phyloP scores from a whole-genome alignment of 2,797 vertebrate genomes.

The Enoplosus armatus region DNA sequence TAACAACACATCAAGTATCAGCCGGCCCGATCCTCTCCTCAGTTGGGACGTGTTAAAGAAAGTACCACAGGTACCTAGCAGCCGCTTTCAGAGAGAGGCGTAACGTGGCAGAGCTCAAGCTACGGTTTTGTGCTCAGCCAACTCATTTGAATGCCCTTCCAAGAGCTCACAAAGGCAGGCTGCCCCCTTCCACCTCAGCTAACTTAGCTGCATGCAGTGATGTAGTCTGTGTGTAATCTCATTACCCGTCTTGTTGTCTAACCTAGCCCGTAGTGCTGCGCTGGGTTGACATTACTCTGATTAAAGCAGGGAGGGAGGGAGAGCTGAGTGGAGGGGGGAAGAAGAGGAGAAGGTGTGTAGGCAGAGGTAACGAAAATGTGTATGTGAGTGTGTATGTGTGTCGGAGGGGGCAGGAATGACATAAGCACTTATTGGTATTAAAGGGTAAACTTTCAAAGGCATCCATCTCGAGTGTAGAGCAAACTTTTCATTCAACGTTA shows the following conservation, averaged over 20 bases:
- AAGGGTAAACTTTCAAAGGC: conserved; percentile 80
- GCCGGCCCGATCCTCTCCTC: conserved; percentile 40
- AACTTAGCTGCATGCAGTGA: conserved; percentile 61
- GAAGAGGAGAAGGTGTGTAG: conserved; percentile 47
- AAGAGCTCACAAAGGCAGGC: conserved; percentile 71
- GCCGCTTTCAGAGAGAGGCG: conserved; percentile 31
- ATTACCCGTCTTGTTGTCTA: conserved; percentile 75
- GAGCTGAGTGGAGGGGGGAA: conserved; percentile 28
- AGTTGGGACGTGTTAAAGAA: conserved; percentile 51
- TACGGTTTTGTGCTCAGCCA: conserved; percentile 52
- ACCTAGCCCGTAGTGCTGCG: conserved; percentile 56
- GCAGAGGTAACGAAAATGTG: conserved; percentile 54
- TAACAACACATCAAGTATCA: conserved; percentile 70
- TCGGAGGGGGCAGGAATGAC: conserved; percentile 51
- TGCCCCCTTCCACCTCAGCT: conserved; percentile 42
- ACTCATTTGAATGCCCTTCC: conserved; percentile 74
- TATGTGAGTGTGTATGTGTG: conserved; percentile 16
- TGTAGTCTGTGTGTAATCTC: conserved; percentile 72
- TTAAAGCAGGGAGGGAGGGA: conserved; percentile 68
- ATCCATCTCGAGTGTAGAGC: conserved; percentile 75
- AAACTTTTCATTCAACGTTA: conserved; percentile 73
- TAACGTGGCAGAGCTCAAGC: conserved; percentile 48
- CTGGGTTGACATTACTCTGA: conserved; percentile 79
- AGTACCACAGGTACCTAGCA: conserved; percentile 64
- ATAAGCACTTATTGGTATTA: conserved; percentile 86